phyloP scores from a whole-genome alignment of 1,140 invertebrate species.

The Rhizoglyphus robini region DNA sequence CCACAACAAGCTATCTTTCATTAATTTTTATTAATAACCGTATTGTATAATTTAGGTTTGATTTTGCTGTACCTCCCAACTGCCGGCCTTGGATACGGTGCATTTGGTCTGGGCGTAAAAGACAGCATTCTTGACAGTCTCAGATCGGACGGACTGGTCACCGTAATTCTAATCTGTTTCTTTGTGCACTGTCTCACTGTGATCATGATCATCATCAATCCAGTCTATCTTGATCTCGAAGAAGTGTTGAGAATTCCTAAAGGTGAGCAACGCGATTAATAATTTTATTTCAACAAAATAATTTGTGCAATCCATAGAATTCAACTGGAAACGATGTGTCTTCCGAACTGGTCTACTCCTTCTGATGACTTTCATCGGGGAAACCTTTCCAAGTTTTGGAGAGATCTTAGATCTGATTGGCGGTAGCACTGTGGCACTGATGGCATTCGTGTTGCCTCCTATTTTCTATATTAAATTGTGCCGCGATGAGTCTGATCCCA shows the following conservation, averaged over 20 bases:
- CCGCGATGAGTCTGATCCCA: not conserved
- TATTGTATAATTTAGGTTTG: too few species aligned
- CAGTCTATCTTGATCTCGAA: conserved; percentile 53
- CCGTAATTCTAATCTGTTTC: conserved; percentile 37
- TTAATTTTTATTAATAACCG: too few species aligned
- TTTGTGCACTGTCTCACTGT: conserved; percentile 46
- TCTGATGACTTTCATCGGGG: conserved; percentile 57
- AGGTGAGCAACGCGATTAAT: conserved; percentile 34
- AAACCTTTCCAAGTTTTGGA: conserved; percentile 70
- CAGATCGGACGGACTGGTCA: conserved; percentile 32
- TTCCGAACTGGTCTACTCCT: conserved; percentile 54
- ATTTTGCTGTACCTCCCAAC: conserved; percentile 44
- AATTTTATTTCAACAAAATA: not conserved
- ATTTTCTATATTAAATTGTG: conserved; percentile 40
- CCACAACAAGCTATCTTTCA: too few species aligned
- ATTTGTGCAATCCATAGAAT: conserved; percentile 42
- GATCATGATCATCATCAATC: conserved; percentile 51
- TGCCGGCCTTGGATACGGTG: conserved; percentile 41
- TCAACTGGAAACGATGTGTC: conserved; percentile 57
- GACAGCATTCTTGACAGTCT: conserved; percentile 43
- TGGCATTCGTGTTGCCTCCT: conserved; percentile 71
- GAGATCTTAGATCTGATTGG: conserved; percentile 76
- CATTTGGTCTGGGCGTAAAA: conserved; percentile 43
- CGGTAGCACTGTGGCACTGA: conserved; percentile 62
- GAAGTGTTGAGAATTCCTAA: conserved; percentile 47